These are phyloP conservation scores for Pandemis cinnamomeana DNA, from an alignment of 2,888 invertebrate genomes.

Conservation along the genomic window DNA sequence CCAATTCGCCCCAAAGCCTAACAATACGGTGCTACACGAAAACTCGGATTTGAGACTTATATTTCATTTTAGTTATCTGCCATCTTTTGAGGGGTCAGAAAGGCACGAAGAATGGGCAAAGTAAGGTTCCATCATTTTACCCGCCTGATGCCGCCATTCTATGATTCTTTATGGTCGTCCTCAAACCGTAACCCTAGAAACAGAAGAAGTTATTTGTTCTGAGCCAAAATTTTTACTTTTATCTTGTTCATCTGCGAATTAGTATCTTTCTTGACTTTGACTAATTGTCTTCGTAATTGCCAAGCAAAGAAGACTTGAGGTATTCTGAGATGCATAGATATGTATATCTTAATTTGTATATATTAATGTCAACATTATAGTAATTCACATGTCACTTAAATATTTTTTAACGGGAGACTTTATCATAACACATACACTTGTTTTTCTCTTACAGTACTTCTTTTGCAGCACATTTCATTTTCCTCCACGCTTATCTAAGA, in stretches of 20 bases:
- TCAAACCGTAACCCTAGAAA: background rate
- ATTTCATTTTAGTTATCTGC: conserved; percentile 42
- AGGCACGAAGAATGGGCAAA: conserved; percentile 8
- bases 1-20: conserved; percentile 35
- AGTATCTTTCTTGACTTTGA: no score
- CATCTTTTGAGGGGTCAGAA: conserved; percentile 24
- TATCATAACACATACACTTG: background rate
- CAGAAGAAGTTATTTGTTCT: no score
- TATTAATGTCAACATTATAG: no score
- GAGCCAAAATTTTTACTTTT: no score
- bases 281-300: no score
- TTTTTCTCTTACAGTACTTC: background rate
- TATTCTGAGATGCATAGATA: no score
- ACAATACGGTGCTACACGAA: conserved; percentile 35
- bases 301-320: no score
- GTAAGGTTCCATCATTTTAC: conserved; percentile 7
- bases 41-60: conserved; percentile 40
- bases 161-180: background rate
- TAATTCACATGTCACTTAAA: no score
- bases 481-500: background rate
- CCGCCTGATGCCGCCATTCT: background rate
- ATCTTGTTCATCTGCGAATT: no score
- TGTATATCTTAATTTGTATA: no score
- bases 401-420: background rate
- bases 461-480: background rate